phyloP scores from a whole-genome alignment of 2,797 vertebrate genomes.

The Lithobates pipiens region DNA sequence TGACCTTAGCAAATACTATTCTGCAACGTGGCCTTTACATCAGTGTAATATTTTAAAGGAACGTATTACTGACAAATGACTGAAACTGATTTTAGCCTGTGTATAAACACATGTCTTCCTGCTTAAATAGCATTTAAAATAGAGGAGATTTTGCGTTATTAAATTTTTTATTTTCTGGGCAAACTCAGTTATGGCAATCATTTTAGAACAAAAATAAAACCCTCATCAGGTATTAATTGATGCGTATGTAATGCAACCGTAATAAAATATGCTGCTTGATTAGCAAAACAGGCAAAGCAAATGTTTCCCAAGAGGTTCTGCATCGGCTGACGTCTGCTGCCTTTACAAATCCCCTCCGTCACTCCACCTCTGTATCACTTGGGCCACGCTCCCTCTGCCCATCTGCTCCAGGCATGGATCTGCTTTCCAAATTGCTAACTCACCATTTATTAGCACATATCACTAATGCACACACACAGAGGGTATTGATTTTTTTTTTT shows the following conservation, averaged over 20 bases:
- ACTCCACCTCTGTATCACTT: background rate
- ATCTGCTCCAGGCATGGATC: background rate
- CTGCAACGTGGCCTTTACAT: no score
- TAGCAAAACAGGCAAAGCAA: background rate
- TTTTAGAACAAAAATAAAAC: background rate
- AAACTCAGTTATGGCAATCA: no score
- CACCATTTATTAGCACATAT: slow-evolving; percentile 4
- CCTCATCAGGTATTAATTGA: background rate
- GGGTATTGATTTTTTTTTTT: slow-evolving; percentile 38
- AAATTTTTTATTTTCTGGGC: no score
- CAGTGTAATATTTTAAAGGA: no score
- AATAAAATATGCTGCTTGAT: slow-evolving; percentile 3
- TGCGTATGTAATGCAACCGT: background rate
- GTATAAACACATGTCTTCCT: no score
- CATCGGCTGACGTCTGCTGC: background rate
- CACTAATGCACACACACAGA: slow-evolving; percentile 21
- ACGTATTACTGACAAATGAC: no score
- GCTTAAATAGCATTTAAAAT: no score
- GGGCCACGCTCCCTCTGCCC: background rate
- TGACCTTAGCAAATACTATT: no score
- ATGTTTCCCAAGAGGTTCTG: slow-evolving; percentile 27
- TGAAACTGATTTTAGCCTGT: no score
- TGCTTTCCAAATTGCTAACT: background rate
- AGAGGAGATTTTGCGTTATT: no score
- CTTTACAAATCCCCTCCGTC: background rate